Evolutionary conservation across 2,113 vertebrate species (phyloP).

Genomic region (Gymnarchus niloticus): DNA sequence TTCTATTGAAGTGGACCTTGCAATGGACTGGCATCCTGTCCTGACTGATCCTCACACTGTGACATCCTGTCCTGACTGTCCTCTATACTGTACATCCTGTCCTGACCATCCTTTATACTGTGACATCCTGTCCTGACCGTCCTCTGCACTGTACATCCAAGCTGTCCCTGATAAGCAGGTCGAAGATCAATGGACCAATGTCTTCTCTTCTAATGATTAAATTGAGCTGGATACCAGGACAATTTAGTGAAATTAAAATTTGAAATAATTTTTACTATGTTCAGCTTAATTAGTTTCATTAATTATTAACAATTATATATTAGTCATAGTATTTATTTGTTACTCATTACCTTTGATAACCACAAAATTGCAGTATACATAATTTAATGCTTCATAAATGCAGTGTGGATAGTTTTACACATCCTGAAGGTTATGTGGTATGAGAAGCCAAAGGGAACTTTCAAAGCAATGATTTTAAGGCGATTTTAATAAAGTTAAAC

Average conservation of each 20-base stretch:
- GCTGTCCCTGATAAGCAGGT: too few relatives aligned
- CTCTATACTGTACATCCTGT: too few relatives aligned
- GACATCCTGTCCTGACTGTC: too few relatives aligned
- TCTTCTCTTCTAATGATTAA: background rate
- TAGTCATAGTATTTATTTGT: constrained; percentile 2
- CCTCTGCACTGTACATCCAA: too few relatives aligned
- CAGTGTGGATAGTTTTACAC: background rate
- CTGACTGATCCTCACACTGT: too few relatives aligned
- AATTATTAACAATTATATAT: constrained; percentile 1
- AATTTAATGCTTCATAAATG: background rate
- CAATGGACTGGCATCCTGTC: background rate
- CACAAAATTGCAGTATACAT: background rate
- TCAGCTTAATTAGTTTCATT: constrained; percentile 1
- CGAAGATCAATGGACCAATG: too few relatives aligned
- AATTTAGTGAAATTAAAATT: background rate
- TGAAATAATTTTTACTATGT: background rate
- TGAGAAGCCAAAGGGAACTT: background rate
- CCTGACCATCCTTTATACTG: too few relatives aligned
- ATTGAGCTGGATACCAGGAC: background rate
- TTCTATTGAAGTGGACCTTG: background rate
- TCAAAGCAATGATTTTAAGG: background rate
- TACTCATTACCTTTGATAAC: constrained; percentile 1
- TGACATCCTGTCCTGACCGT: too few relatives aligned
- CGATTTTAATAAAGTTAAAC: background rate
- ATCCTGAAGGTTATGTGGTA: background rate